These are phyloP conservation scores for Sesamia inferens DNA, from an alignment of 2,888 invertebrate genomes.

Conservation along the genomic window DNA sequence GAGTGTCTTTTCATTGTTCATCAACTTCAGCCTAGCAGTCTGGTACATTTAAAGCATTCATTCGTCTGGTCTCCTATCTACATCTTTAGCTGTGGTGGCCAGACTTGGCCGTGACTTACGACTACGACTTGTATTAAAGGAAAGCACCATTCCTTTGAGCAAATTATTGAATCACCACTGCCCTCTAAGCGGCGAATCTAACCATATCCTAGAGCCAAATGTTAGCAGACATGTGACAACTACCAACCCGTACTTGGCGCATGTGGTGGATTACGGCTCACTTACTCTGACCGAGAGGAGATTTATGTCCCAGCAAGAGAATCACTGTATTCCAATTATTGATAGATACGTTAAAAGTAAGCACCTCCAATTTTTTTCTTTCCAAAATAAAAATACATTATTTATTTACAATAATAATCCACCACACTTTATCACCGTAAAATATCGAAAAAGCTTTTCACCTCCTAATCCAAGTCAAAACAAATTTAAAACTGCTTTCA, in stretches of 20 bases:
- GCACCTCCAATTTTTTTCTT: not conserved
- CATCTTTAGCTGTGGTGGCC: not conserved
- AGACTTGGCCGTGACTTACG: not conserved
- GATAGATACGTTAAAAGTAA: not conserved
- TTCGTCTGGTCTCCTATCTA: too few relatives aligned
- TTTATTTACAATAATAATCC: not conserved
- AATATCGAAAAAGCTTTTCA: constrained; percentile 18
- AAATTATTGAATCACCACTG: too few relatives aligned
- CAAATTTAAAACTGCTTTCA: constrained; percentile 18
- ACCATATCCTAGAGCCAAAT: too few relatives aligned
- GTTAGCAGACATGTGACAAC: not conserved
- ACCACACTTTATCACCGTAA: not conserved
- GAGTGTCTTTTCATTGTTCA: not conserved
- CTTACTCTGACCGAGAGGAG: not conserved
- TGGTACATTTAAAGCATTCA: not conserved
- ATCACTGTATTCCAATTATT: not conserved
- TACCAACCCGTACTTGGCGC: not conserved
- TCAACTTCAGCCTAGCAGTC: not conserved
- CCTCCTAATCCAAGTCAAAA: constrained; percentile 15
- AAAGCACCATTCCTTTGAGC: not conserved
- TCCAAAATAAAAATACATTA: not conserved
- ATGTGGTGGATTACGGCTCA: not conserved
- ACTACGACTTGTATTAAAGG: not conserved
- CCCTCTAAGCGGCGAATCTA: too few relatives aligned
- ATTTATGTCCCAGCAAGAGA: not conserved